A percentile compares a stretch with the other conserved stretches of the same genome.
phyloP scores from a whole-genome alignment of 2,113 vertebrate genomes.

The Uria aalge region DNA sequence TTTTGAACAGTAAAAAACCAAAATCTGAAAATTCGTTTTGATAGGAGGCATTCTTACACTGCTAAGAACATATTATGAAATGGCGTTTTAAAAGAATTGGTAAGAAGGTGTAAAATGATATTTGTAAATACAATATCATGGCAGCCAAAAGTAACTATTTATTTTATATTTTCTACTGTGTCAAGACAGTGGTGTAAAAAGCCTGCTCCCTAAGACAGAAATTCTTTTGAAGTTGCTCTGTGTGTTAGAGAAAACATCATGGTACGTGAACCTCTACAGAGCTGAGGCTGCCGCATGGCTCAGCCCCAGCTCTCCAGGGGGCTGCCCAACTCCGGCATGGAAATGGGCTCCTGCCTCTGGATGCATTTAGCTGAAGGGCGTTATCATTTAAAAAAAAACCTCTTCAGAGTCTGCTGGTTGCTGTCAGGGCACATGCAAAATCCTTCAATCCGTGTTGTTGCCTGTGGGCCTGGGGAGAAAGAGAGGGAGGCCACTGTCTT shows the following conservation, averaged over 20 bases:
- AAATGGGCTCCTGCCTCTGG: not conserved
- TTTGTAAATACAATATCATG: not conserved
- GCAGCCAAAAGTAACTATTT: not conserved
- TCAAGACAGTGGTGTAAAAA: not conserved
- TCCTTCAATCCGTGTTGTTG: not conserved
- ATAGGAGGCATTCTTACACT: not conserved
- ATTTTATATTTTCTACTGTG: not conserved
- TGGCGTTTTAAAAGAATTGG: not conserved
- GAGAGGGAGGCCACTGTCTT: not conserved
- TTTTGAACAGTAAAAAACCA: not conserved
- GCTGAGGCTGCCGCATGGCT: not conserved
- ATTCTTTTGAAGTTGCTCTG: not conserved
- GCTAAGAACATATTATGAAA: not conserved
- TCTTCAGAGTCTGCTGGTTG: not conserved
- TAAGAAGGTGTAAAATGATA: not conserved
- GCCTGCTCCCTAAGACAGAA: not conserved
- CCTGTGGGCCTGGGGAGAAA: not conserved
- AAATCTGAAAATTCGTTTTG: not conserved
- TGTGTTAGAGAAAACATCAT: not conserved
- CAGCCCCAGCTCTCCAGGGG: not conserved
- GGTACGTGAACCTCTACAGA: not conserved
- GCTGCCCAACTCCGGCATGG: not conserved
- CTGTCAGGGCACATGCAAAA: not conserved
- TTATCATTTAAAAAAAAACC: not conserved
- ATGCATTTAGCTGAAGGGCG: not conserved